phyloP scores from a whole-genome alignment of 2,113 vertebrate species.

The Cavia porcellus region DNA sequence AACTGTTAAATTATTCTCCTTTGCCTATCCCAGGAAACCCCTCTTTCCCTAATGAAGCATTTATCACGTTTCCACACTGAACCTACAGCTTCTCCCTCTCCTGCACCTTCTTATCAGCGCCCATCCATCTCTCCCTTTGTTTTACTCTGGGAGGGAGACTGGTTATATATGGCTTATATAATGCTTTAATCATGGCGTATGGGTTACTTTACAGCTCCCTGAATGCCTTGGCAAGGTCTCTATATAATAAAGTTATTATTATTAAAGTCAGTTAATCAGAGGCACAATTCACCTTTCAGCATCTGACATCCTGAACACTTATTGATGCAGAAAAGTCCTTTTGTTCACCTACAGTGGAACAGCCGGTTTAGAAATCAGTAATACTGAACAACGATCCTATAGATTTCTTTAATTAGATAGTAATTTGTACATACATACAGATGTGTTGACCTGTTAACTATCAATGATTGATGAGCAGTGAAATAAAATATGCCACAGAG shows the following conservation, averaged over 20 bases:
- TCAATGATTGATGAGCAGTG: constrained; percentile 60
- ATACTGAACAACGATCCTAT: neutral
- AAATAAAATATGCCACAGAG: constrained; percentile 51
- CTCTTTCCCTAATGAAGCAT: constrained; percentile 71
- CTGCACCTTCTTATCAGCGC: constrained; percentile 50
- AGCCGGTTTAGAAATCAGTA: constrained; percentile 61
- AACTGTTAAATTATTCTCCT: constrained; percentile 68
- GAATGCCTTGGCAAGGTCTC: constrained; percentile 74
- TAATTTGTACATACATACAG: constrained; percentile 51
- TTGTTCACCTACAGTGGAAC: constrained; percentile 37
- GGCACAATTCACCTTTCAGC: constrained; percentile 76
- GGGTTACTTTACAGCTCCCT: constrained; percentile 79
- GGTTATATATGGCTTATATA: constrained; percentile 77
- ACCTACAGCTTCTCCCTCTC: constrained; percentile 17
- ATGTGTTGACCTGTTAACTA: constrained; percentile 60
- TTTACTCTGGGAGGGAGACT: constrained; percentile 68
- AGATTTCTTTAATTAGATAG: constrained; percentile 71
- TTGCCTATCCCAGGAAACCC: constrained; percentile 65
- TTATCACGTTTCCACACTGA: constrained; percentile 62
- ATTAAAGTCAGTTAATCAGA: constrained; percentile 85
- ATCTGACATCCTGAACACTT: constrained; percentile 74
- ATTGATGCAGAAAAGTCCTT: constrained; percentile 63
- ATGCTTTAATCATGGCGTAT: constrained; percentile 78
- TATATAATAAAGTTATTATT: constrained; percentile 83
- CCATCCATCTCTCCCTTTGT: constrained; percentile 80